Evolutionary conservation across 2,888 invertebrate genomes (phyloP), one percentile per base, ranked within the genome.

Genomic region (Xestia ashworthii): DNA sequence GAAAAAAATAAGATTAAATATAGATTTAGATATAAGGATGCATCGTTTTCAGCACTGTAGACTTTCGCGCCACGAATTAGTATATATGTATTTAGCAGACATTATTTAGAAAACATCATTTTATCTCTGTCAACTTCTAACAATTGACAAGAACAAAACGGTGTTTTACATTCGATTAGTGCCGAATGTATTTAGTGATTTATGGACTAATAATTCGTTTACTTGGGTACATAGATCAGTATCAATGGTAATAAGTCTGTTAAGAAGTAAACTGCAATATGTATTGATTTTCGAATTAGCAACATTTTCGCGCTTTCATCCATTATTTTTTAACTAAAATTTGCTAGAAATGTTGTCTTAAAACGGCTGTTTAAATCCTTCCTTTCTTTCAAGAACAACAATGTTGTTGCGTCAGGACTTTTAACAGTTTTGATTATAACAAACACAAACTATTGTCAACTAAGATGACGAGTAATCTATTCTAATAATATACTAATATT

Each of bases 191-290:
- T 79, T 78, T 14, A 78, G 53, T 64, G 5, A 64, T 79, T 74
- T 25, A 8, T 77, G 22, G 8, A 0, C 9, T 3, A 16, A 32
- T 3, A 11, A 32, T 44, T 46, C 22, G 11, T 71, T 68, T 32
- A 19, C 6, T n/a, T 22, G 22, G 4, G 32, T 67, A 38, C 12
- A 53, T 80, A 80, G 62, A 80, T 80, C 19, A 32, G 14, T 80
- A 46, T 74, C 19, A 19, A 48, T 8, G 16, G 46, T 53, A 74
- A 53, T 74, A 74, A 74, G 22, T 74, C 58, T 71, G 19, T 32
- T 48, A 14, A 1, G 25, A 16, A 5, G 16, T 72, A 73, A 80
- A 62, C n/a, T n/a, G n/a, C 12, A 5, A 73, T 44, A 73, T 55
- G 5, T n/a, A 55, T 53, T 14, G 16, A 62, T 77, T 50, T 16